Base-by-base conservation (phyloP, 2,888 invertebrate species). In the Torymus texanus region DNA sequence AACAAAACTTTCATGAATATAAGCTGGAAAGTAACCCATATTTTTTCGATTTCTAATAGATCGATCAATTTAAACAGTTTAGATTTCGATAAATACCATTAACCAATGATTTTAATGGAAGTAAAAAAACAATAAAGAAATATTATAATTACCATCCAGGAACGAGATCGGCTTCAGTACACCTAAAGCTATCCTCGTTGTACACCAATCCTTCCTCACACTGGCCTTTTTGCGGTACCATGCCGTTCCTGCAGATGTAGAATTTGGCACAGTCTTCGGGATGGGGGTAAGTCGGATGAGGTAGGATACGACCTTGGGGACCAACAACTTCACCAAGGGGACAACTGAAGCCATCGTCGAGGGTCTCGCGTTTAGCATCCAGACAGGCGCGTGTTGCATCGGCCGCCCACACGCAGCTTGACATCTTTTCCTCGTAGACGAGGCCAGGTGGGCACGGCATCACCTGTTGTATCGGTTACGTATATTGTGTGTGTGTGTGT, bases 251-350 rank as follows among this genome's bases (percentile, higher is more conserved):
- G 90, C 95, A 95, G 85, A 96, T 95, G 91, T 95, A 96, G 91
- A 96, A 96, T 88, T 95, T 95, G 87, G 94, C 94, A 88, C 96
- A 96, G 89, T 96, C 95, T 29, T 94, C 94, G 0, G 95, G 94
- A 90, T 96, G 95, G 1, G 95, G 93, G 91, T 93, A 95, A 0
- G 95, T 95, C 0, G 95, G 95, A 90, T 95, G 95, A 0, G 95
- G 95, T 1, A 95, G 91, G 0, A 92, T 92, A 73, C 94, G 92
- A 13, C 95, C 95, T 80, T 93, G 93, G 55, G 94, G 94, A 0
- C 94, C 94, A 83, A 92, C 88, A 2, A 93, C 92, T 68, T 94
- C 93, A 2, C 93, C 94, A 56, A 93, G 93, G 0, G 96, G 95
- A 87, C 96, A 96, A 1, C 93, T 91, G 91, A 95, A 96, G 2